phyloP scores from a whole-genome alignment of 2,797 vertebrate species.

The Psittacula echo region DNA sequence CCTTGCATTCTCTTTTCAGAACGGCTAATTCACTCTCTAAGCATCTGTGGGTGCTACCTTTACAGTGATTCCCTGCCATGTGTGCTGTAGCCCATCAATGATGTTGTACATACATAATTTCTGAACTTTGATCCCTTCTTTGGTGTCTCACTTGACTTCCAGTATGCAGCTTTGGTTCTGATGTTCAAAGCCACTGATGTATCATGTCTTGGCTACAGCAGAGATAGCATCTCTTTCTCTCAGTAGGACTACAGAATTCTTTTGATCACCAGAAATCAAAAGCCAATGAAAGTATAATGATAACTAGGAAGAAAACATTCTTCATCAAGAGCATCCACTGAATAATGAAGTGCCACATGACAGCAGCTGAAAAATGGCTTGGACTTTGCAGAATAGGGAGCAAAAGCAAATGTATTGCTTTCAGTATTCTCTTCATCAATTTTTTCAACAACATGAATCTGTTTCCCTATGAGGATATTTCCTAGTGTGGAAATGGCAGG shows the following conservation, averaged over 20 bases:
- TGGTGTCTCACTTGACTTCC: constrained; percentile 11
- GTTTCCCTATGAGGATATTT: neutral
- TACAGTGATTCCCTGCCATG: neutral
- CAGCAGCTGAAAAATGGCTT: neutral
- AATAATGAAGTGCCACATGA: neutral
- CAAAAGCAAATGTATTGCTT: neutral
- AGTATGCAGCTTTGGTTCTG: neutral
- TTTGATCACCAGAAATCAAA: constrained; percentile 54
- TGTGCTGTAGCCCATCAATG: neutral
- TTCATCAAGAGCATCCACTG: neutral
- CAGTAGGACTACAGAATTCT: neutral
- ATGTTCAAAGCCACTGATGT: constrained; percentile 25
- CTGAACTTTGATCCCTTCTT: constrained; percentile 39
- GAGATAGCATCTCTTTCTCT: constrained; percentile 7
- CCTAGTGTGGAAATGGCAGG: neutral
- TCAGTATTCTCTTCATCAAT: neutral
- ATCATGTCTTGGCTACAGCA: neutral
- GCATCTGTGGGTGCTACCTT: neutral
- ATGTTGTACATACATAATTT: neutral
- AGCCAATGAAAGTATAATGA: neutral
- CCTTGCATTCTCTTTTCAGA: neutral
- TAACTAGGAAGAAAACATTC: constrained; percentile 1
- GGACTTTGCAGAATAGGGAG: neutral
- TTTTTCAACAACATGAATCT: neutral
- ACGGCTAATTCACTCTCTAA: neutral